phyloP scores from a whole-genome alignment of 2,888 invertebrate genomes.

The Lochmaea capreae region DNA sequence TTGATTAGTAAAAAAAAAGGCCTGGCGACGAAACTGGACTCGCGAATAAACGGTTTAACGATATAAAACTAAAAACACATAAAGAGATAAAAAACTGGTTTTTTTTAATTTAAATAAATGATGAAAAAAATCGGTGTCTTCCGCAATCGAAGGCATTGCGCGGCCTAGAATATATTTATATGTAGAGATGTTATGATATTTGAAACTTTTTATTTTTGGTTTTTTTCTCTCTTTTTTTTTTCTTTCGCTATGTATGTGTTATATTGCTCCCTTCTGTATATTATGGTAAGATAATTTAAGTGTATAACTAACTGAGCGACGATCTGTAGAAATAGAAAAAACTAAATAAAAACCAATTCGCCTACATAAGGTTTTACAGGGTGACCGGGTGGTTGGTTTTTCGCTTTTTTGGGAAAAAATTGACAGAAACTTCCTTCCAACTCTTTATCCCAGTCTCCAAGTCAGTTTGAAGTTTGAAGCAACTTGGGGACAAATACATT shows the following conservation, averaged over 20 bases:
- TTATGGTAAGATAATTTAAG: constrained; percentile 44
- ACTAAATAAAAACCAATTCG: neutral
- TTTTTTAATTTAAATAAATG: constrained; percentile 56
- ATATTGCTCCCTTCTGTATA: constrained; percentile 48
- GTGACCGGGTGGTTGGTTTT: too few relatives aligned
- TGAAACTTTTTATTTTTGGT: constrained; percentile 42
- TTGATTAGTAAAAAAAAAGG: constrained; percentile 60
- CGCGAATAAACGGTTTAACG: constrained; percentile 58
- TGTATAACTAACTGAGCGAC: constrained; percentile 29
- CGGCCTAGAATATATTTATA: constrained; percentile 57
- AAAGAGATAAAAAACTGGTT: constrained; percentile 41
- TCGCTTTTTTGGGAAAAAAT: too few relatives aligned
- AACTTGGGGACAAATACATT: too few relatives aligned
- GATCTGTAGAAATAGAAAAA: neutral
- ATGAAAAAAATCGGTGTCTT: constrained; percentile 54
- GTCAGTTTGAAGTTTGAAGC: too few relatives aligned
- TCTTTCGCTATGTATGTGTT: constrained; percentile 37
- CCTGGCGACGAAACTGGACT: constrained; percentile 67
- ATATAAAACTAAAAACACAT: constrained; percentile 35
- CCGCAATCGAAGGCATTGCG: constrained; percentile 58
- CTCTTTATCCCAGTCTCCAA: too few relatives aligned
- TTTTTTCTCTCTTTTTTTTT: constrained; percentile 31
- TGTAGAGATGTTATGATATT: constrained; percentile 64
- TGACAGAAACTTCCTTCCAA: too few relatives aligned
- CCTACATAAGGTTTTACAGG: too few relatives aligned